Base-by-base conservation (phyloP, 2,888 invertebrate genomes). In the Caenorhabditis sinica region DNA sequence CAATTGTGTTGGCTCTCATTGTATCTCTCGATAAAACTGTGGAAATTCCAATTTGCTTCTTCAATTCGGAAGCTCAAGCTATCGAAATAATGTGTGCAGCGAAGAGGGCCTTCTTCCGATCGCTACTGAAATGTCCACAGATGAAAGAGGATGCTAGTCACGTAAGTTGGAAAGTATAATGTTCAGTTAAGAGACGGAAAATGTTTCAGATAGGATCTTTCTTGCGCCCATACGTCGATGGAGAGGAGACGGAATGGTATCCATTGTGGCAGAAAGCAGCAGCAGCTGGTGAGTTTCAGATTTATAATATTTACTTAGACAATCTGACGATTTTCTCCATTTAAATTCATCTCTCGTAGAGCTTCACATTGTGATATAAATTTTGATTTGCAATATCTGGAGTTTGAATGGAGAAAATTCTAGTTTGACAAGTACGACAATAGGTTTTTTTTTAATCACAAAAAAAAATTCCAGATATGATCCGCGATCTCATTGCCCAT, bases 171-270 rank as follows among this genome's bases (percentile, higher is more conserved):
- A 2, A n/a, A 4, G 1, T 69, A 3, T 11, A n/a, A 6, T 23
- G 17, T 8, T 17, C 8, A 25, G 30, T 60, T 25, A 11, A n/a
- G 8, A n/a, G 20, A 66, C 11, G 17, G 17, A 51, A 23, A 43
- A 8, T 20, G 5, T 69, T 75, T 23, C 60, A 82, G 75, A 45
- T 82, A 36, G 65, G 40, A 0, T 58, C 65, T 6, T 82, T 82
- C 56, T 40, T 76, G 17, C 36, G 53, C 2, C 49, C 53, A 6
- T 82, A 82, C 25, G 33, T 75, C 25, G 58, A 68, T 17, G 56
- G 49, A 25, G 66, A 71, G 0, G 76, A 58, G 28, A 2, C 51
- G 13, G 53, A 71, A 5, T 1, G 65, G 0, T 75, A 76, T 43
- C 72, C 56, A 15, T 1, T 15, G 11, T 82, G 82, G 82, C 82